A percentile compares a stretch with the other conserved stretches of the same genome.
These are phyloP conservation scores for Crepidodera aurea DNA, from an alignment of 2,888 invertebrate species.

Conservation along the genomic window DNA sequence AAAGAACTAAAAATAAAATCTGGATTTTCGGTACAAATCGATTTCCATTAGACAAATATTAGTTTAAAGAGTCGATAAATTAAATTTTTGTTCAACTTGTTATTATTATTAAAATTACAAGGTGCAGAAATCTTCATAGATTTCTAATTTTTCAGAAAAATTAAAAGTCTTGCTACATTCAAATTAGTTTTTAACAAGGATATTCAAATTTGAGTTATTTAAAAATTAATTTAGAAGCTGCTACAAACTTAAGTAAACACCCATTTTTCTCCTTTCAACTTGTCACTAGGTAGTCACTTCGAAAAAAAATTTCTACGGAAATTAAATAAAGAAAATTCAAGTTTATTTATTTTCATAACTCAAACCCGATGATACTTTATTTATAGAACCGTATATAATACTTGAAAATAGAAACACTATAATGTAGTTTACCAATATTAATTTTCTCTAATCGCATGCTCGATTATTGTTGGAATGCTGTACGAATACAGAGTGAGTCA, in stretches of 20 bases:
- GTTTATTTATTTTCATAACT: conserved; percentile 21
- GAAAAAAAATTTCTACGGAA: background rate
- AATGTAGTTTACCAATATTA: background rate
- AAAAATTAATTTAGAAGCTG: no score
- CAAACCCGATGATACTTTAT: conserved; percentile 12
- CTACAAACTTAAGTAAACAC: background rate
- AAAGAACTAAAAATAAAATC: no score
- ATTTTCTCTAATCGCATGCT: background rate
- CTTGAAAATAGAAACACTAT: conserved; percentile 16
- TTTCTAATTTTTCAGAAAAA: no score
- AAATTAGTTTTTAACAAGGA: no score
- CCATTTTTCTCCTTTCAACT: background rate
- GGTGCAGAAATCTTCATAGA: no score
- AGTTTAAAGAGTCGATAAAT: no score
- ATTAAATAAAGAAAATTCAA: background rate
- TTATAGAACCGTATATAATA: conserved; percentile 25
- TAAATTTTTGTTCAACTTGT: no score
- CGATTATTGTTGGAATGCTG: background rate
- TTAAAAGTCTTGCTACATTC: no score
- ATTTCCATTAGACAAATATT: no score
- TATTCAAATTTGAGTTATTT: no score
- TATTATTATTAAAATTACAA: no score
- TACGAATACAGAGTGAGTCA: background rate
- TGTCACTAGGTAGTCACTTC: background rate
- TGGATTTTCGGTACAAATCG: no score